Evolutionary conservation across 2,797 vertebrate species (phyloP).

Genomic region (Galaxias olidus): DNA sequence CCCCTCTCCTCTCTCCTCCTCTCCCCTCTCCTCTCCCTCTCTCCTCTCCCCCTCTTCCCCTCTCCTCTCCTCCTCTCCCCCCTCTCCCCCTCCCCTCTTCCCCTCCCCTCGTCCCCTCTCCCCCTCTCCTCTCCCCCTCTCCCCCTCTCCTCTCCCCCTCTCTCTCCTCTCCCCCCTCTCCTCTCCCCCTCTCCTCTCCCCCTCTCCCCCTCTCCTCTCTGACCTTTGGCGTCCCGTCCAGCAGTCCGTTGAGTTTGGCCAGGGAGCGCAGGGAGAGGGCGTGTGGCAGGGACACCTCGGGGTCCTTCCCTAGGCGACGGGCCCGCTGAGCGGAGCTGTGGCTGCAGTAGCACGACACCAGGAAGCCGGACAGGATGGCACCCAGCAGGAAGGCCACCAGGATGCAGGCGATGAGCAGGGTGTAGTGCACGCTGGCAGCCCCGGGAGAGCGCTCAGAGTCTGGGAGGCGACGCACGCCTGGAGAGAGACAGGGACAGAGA

Average conservation of each 20-base stretch:
- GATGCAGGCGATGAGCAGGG: constrained; percentile 82
- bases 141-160: too few species aligned
- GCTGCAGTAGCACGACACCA: constrained; percentile 84
- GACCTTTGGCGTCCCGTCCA: constrained; percentile 70
- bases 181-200: not conserved
- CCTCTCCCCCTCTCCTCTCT: not conserved
- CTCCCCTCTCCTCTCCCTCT: not conserved
- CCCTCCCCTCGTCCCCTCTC: too few species aligned
- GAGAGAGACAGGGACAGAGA: not conserved
- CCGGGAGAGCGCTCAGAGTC: constrained; percentile 45
- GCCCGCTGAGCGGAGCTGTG: constrained; percentile 53
- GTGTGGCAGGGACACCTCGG: constrained; percentile 74
- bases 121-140: too few species aligned
- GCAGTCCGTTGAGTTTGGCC: constrained; percentile 79
- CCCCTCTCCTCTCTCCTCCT: too few species aligned
- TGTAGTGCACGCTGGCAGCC: constrained; percentile 74
- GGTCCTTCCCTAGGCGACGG: constrained; percentile 67
- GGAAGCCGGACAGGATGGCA: constrained; percentile 78
- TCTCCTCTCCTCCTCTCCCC: not conserved
- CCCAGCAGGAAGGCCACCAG: constrained; percentile 84
- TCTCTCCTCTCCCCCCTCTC: too few species aligned
- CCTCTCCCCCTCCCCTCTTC: too few species aligned
- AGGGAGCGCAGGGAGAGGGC: constrained; percentile 80
- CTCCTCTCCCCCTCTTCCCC: too few species aligned
- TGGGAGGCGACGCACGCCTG: constrained; percentile 65